A percentile compares a stretch with the other conserved stretches of the same genome.
phyloP scores from a whole-genome alignment of 2,797 vertebrate species.

The Gallirallus australis region DNA sequence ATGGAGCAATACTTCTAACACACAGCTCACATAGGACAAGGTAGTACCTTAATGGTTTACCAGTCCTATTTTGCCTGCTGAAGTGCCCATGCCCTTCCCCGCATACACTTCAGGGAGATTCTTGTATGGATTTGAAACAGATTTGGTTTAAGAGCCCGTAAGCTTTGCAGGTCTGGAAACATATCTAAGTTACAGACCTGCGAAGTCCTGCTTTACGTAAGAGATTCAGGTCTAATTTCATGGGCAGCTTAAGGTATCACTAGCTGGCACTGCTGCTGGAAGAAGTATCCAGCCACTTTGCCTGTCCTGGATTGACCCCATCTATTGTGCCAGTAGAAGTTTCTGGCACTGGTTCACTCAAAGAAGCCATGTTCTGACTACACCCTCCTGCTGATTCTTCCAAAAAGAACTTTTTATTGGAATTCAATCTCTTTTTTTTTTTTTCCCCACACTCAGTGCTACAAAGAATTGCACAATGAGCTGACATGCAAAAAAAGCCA shows the following conservation, averaged over 20 bases:
- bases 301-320: neutral
- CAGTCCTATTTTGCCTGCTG: neutral
- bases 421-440: neutral
- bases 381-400: neutral
- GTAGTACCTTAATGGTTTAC: neutral
- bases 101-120: neutral
- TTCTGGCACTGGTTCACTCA: neutral
- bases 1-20: neutral
- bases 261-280: neutral
- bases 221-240: constrained; percentile 15
- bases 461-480: neutral
- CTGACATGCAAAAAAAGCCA: neutral
- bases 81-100: neutral
- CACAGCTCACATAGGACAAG: neutral
- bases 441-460: rapidly evolving
- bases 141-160: neutral
- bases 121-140: neutral
- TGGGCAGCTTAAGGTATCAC: neutral
- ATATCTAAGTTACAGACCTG: neutral
- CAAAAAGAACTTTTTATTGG: neutral
- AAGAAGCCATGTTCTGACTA: neutral
- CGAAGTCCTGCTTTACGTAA: neutral
- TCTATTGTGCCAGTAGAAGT: neutral
- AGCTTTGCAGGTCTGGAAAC: neutral
- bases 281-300: neutral